Conservation (phyloP, 2,888 invertebrate species). For the Caenorhabditis wallacei region DNA sequence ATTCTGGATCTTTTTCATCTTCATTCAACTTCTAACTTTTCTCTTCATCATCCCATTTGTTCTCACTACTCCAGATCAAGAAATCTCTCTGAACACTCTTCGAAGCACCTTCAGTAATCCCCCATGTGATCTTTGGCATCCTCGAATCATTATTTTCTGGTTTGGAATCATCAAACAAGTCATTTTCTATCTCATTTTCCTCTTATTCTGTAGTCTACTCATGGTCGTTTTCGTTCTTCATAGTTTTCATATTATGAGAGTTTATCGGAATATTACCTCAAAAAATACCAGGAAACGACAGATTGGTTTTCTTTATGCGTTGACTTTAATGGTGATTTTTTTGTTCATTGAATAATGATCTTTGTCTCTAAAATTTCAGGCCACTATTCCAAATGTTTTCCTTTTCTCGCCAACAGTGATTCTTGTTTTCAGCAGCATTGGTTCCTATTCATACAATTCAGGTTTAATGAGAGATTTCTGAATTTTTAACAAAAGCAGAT, state of each 20-base stretch:
- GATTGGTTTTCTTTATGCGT: conserved; percentile 36
- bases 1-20: not conserved
- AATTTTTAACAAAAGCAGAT: not conserved
- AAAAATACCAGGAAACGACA: conserved; percentile 35
- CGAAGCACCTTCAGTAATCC: conserved; percentile 15
- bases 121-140: conserved; percentile 44
- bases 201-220: not conserved
- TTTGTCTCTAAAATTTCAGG: conserved; percentile 5
- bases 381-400: conserved; percentile 29
- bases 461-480: conserved; percentile 6
- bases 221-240: conserved; percentile 22
- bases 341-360: not conserved
- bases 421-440: conserved; percentile 2
- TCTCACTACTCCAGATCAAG: conserved; percentile 2
- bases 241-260: conserved; percentile 24
- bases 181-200: conserved; percentile 4
- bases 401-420: conserved; percentile 10
- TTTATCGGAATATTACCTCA: conserved; percentile 16
- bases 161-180: conserved; percentile 9
- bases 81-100: not conserved
- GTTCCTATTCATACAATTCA: conserved; percentile 22
- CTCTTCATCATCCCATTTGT: conserved; percentile 12
- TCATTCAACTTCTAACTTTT: conserved; percentile 6
- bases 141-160: conserved; percentile 20
- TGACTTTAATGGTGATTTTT: conserved; percentile 25